Percentiles rank a stretch among this genome's conserved stretches.
phyloP scores from a whole-genome alignment of 2,113 vertebrate genomes.

The Sigmodon hispidus region DNA sequence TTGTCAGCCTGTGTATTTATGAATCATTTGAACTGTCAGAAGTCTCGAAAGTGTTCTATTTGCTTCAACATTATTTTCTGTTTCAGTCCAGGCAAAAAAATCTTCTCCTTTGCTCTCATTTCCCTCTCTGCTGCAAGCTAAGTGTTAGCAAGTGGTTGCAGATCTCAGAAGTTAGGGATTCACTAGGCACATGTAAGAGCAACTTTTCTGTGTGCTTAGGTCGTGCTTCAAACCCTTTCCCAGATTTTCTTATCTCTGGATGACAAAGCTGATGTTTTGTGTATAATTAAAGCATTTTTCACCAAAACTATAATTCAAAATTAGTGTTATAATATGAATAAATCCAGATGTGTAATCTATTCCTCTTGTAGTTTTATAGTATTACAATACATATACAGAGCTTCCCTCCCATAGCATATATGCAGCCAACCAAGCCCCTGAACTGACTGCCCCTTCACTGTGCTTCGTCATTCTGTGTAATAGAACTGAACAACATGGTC shows the following conservation, averaged over 20 bases:
- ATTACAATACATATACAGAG: constrained; percentile 67
- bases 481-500: constrained; percentile 74
- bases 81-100: constrained; percentile 77
- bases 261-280: constrained; percentile 79
- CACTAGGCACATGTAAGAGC: constrained; percentile 71
- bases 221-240: constrained; percentile 72
- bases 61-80: constrained; percentile 86
- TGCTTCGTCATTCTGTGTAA: constrained; percentile 64
- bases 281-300: constrained; percentile 79
- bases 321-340: constrained; percentile 82
- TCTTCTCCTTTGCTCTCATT: constrained; percentile 67
- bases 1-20: constrained; percentile 90
- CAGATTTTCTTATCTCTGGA: constrained; percentile 78
- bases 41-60: constrained; percentile 86
- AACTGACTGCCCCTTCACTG: constrained; percentile 71
- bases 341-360: constrained; percentile 79
- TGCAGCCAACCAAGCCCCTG: constrained; percentile 48
- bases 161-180: constrained; percentile 83
- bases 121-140: constrained; percentile 70
- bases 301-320: constrained; percentile 77
- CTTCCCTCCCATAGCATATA: constrained; percentile 44
- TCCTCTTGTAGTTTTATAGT: constrained; percentile 72
- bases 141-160: constrained; percentile 79
- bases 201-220: constrained; percentile 82
- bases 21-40: constrained; percentile 91